Percentiles rank a stretch among this genome's conserved stretches.
Evolutionary conservation across 1,140 invertebrate genomes (phyloP).

Genomic region (Eupeodes corollae): DNA sequence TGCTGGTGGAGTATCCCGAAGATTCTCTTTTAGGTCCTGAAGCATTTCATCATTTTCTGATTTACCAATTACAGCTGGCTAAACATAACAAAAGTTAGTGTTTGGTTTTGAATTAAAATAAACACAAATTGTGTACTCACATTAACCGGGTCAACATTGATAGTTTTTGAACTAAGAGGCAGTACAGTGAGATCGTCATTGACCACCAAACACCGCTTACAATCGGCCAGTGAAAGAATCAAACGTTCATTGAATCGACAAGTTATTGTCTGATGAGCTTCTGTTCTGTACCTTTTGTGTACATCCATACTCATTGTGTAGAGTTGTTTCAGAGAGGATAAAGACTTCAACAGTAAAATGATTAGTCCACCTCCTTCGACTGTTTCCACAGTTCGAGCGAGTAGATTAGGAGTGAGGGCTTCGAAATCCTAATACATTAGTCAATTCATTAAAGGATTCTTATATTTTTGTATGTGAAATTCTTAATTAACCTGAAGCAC

Average conservation of each 20-base stretch:
- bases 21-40: slow-evolving; percentile 56
- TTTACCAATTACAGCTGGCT: slow-evolving; percentile 17
- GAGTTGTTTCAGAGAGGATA: slow-evolving; percentile 85
- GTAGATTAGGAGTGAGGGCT: slow-evolving; percentile 94
- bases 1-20: slow-evolving; percentile 78
- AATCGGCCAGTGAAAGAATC: slow-evolving; percentile 80
- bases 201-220: slow-evolving; percentile 78
- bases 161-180: slow-evolving; percentile 81
- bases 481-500: slow-evolving; percentile 64
- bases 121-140: slow-evolving; percentile 29
- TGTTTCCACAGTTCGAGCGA: slow-evolving; percentile 96
- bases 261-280: slow-evolving; percentile 84
- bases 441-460: not conserved
- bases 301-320: slow-evolving; percentile 99
- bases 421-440: slow-evolving; percentile 79
- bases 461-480: slow-evolving; percentile 3
- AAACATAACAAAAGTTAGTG: not conserved
- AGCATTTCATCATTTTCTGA: slow-evolving; percentile 49
- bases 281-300: slow-evolving; percentile 88
- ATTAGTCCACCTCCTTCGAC: slow-evolving; percentile 96
- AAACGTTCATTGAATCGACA: slow-evolving; percentile 96
- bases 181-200: slow-evolving; percentile 89
- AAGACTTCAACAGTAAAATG: slow-evolving; percentile 72
- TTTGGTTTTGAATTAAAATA: slow-evolving; percentile 1
- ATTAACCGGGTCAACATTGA: slow-evolving; percentile 61